These are phyloP conservation scores for Brenthis daphne DNA, from an alignment of 2,888 invertebrate species.

Conservation along the genomic window DNA sequence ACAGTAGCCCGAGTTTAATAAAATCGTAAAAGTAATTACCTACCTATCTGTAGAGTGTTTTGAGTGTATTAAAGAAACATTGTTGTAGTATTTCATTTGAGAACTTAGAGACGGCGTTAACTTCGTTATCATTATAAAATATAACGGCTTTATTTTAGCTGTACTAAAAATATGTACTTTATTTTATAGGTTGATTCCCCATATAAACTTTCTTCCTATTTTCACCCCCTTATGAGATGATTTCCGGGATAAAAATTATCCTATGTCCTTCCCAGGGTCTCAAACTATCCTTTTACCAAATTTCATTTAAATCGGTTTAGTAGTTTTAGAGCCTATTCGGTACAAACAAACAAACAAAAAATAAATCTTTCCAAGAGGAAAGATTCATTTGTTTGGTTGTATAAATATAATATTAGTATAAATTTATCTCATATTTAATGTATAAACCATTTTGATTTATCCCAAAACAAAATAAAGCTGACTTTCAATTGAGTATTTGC, in stretches of 20 bases:
- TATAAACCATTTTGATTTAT: constrained; percentile 6
- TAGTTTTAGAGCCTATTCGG: no score
- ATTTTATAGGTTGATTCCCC: no score
- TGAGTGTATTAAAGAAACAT: constrained; percentile 53
- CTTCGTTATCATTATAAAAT: constrained; percentile 63
- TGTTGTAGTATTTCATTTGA: constrained; percentile 60
- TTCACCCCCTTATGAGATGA: no score
- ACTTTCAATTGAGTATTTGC: neutral
- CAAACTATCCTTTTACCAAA: no score
- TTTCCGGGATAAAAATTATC: no score
- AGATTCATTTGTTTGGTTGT: no score
- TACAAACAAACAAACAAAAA: neutral
- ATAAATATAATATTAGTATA: neutral
- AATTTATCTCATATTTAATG: neutral
- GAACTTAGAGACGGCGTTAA: constrained; percentile 53
- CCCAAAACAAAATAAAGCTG: neutral
- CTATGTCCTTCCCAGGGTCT: no score
- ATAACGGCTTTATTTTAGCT: constrained; percentile 32
- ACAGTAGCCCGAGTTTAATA: no score
- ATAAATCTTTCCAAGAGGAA: no score
- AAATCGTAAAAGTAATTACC: neutral
- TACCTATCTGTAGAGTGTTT: neutral
- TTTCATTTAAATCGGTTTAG: no score
- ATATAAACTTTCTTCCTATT: no score
- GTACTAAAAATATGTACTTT: no score